Conservation (phyloP, 2,113 vertebrate species). For the Syngnathus typhle region DNA sequence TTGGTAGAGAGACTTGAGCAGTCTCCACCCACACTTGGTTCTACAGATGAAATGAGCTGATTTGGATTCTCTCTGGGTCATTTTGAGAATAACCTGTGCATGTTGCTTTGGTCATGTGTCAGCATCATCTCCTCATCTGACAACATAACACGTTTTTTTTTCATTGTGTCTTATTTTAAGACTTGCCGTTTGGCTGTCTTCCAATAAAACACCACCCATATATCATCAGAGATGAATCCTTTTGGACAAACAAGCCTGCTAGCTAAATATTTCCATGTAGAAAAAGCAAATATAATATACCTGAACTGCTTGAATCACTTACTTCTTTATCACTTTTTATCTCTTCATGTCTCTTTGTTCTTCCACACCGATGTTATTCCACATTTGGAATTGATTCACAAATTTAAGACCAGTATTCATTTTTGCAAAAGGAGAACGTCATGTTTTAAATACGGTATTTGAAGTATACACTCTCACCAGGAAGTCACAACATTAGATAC, state of each 20-base stretch:
- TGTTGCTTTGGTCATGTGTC: not conserved
- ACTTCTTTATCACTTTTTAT: constrained; percentile 47
- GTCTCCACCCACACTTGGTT: constrained; percentile 35
- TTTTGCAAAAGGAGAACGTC: not conserved
- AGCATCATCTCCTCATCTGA: not conserved
- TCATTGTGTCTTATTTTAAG: not conserved
- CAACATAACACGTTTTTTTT: not conserved
- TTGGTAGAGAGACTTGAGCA: constrained; percentile 33
- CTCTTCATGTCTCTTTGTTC: constrained; percentile 42
- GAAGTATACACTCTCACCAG: too few species aligned
- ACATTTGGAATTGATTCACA: constrained; percentile 49
- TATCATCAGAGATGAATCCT: not conserved
- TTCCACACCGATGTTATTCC: constrained; percentile 38
- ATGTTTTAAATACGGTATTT: too few species aligned
- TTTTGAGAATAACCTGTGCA: not conserved
- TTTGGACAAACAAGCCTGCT: not conserved
- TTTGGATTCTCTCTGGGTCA: not conserved
- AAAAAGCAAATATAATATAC: constrained; percentile 17
- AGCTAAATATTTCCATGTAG: not conserved
- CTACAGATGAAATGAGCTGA: constrained; percentile 3
- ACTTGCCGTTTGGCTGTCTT: not conserved
- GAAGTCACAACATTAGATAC: too few species aligned
- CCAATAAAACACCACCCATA: not conserved
- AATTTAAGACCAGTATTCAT: not conserved
- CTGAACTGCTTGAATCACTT: constrained; percentile 19